A percentile compares a stretch with the other conserved stretches of the same genome.
Evolutionary conservation across 2,888 invertebrate species (phyloP).

Genomic region (Ennomos quercinarius): DNA sequence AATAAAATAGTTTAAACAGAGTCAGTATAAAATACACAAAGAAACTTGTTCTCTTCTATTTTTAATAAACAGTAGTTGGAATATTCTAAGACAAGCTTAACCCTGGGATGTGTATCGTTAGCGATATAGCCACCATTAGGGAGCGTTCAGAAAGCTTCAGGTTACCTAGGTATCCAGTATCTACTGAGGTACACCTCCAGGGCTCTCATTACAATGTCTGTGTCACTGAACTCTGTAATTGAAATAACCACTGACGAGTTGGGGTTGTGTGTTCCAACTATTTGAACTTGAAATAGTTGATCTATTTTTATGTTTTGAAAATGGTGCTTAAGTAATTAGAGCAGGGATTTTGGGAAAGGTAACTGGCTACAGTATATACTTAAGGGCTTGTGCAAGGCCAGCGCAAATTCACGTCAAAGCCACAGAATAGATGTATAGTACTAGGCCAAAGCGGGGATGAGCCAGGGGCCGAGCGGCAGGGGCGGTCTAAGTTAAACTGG

Average conservation of each 20-base stretch:
- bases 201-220: constrained; percentile 18
- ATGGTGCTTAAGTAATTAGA: no score
- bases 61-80: constrained; percentile 20
- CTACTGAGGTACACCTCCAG: neutral
- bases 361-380: no score
- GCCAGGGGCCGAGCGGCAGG: no score
- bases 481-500: no score
- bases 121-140: constrained; percentile 13
- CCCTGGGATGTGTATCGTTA: constrained; percentile 7
- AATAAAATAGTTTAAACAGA: no score
- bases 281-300: neutral
- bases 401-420: no score
- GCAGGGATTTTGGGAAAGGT: no score
- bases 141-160: constrained; percentile 4
- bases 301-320: no score
- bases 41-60: constrained; percentile 4
- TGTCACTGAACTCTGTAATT: constrained; percentile 27
- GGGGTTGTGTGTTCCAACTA: neutral
- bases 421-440: no score
- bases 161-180: neutral
- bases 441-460: no score
- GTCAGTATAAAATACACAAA: constrained; percentile 3
- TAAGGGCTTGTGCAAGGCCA: no score
- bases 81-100: constrained; percentile 14
- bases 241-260: constrained; percentile 12